phyloP scores from a whole-genome alignment of 2,888 invertebrate species.

The Synergus japonicus region DNA sequence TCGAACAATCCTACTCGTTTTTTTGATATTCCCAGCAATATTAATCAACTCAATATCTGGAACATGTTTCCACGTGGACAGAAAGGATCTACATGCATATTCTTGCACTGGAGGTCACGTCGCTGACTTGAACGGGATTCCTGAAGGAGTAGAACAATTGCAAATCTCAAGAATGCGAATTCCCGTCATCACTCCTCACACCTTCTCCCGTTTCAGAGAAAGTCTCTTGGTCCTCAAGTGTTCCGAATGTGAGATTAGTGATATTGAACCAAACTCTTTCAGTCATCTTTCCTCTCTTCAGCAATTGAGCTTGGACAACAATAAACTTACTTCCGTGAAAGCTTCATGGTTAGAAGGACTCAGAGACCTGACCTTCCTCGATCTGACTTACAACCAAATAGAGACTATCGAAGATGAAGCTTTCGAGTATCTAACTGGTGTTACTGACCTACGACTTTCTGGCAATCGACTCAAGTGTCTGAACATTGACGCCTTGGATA shows the following conservation, averaged over 20 bases:
- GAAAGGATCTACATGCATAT: constrained; percentile 68
- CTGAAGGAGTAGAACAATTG: constrained; percentile 64
- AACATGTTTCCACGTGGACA: constrained; percentile 61
- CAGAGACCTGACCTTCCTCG: constrained; percentile 67
- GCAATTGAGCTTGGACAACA: constrained; percentile 70
- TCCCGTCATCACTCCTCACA: constrained; percentile 59
- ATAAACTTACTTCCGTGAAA: constrained; percentile 62
- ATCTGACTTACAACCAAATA: constrained; percentile 71
- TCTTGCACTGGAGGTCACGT: constrained; percentile 65
- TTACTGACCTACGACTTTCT: constrained; percentile 71
- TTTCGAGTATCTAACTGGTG: constrained; percentile 63
- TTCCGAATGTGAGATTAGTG: constrained; percentile 66
- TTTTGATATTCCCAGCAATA: constrained; percentile 46
- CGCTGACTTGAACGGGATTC: constrained; percentile 64
- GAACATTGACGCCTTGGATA: constrained; percentile 64
- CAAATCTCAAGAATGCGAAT: constrained; percentile 66
- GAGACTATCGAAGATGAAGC: constrained; percentile 67
- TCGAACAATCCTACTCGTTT: constrained; percentile 4
- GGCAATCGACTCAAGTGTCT: constrained; percentile 71
- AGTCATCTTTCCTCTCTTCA: constrained; percentile 64
- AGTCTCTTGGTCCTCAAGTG: constrained; percentile 69
- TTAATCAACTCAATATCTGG: constrained; percentile 55
- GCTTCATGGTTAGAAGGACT: constrained; percentile 68
- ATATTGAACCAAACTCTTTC: constrained; percentile 71
- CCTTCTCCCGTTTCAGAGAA: constrained; percentile 66